Base-by-base conservation (phyloP, 2,888 invertebrate genomes). In the Torymus auratus region DNA sequence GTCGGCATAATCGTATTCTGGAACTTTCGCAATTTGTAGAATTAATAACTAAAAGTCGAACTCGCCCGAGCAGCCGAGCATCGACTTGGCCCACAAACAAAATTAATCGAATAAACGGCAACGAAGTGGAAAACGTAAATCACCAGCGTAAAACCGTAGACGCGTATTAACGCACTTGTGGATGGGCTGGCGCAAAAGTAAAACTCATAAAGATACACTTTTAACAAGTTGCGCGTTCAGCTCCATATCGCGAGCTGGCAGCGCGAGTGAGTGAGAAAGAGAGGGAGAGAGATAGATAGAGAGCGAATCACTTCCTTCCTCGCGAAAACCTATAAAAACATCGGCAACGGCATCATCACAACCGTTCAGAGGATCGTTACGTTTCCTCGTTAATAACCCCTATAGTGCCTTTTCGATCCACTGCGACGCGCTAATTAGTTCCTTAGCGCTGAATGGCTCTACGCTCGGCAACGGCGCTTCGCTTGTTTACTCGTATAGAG, bases 341-440 rank as follows among this genome's bases (percentile, higher is more conserved):
- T 86, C 85, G 84, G 85, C 84, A 80, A 74, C 78, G 78, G 70
- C 67, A 76, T 80, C 67, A 76, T 80, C 70, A 69, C 23, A 71
- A 68, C 81, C 72, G 83, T 83, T 83, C 78, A 84, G 84, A 86
- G 83, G 84, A 85, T 86, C 85, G 83, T 85, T 84, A 85, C 83
- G 82, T 83, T 84, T 86, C 76, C 83, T 86, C 83, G 85, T 87
- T 88, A 87, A 87, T 87, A 86, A 86, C 83, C 84, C 83, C 81
- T 80, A 28, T 28, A 84, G 83, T 85, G 84, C 84, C 84, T 86
- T 86, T 88, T 85, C 85, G 84, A 88, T 88, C 81, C 83, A 28
- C 28, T 80, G 74, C 77, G 85, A 84, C 84, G 84, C 78, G 71
- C 84, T 87, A 87, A 88, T 88, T 87, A 88, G 84, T 86, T 86